phyloP scores from a whole-genome alignment of 2,888 invertebrate species.

The Nephrotoma guestfalica region DNA sequence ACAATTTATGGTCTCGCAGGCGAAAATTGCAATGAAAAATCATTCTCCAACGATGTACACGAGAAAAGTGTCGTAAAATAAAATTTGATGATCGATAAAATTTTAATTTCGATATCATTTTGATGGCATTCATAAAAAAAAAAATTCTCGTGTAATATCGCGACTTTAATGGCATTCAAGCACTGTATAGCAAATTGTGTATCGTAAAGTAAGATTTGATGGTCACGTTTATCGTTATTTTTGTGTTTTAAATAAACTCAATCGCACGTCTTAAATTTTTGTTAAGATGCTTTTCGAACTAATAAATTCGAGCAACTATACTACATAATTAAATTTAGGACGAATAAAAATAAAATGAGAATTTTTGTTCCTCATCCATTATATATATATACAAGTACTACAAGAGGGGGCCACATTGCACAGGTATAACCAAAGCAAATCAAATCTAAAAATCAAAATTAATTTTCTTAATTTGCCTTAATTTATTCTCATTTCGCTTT shows the following conservation, averaged over 20 bases:
- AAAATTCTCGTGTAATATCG: not conserved
- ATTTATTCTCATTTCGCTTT: not conserved
- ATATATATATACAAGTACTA: not conserved
- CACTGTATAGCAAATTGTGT: not conserved
- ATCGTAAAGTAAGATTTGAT: not conserved
- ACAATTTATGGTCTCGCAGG: not conserved
- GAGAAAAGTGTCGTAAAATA: not conserved
- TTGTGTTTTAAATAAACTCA: not conserved
- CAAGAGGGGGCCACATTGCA: not conserved
- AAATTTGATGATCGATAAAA: not conserved
- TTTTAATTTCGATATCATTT: not conserved
- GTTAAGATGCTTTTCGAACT: not conserved
- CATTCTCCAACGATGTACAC: not conserved
- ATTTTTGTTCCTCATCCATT: not conserved
- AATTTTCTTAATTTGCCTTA: slow-evolving; percentile 1
- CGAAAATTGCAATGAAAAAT: not conserved
- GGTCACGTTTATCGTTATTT: not conserved
- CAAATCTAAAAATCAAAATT: not conserved
- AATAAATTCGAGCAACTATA: not conserved
- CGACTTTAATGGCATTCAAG: not conserved
- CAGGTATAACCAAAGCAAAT: not conserved
- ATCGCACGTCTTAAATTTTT: not conserved
- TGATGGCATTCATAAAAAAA: not conserved
- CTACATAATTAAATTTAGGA: not conserved
- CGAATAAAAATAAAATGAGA: not conserved